These are phyloP conservation scores for Manis crassicaudata DNA, from an alignment of 2,797 vertebrate species.

Conservation along the genomic window DNA sequence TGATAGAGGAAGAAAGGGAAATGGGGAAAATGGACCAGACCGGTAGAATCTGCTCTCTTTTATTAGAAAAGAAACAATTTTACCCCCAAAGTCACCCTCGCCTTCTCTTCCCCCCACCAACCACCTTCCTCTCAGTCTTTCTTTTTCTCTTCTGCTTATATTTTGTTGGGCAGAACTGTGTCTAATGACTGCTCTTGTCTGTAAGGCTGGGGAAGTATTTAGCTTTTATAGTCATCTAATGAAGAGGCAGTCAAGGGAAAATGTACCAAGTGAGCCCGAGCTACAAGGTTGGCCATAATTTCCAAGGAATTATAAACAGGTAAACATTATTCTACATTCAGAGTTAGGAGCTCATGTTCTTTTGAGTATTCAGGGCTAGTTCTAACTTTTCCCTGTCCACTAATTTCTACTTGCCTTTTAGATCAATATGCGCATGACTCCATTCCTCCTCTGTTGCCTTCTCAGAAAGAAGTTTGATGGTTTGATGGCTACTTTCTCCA, in stretches of 20 bases:
- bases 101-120: fast-evolving
- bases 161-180: neutral
- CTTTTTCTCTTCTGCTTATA: neutral
- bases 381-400: neutral
- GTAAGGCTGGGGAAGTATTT: neutral
- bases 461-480: neutral
- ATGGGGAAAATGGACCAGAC: neutral
- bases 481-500: neutral
- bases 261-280: neutral
- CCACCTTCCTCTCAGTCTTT: neutral
- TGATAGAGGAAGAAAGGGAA: neutral
- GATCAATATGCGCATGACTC: neutral
- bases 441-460: neutral
- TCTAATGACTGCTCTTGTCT: neutral
- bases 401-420: neutral
- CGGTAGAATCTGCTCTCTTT: neutral
- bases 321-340: neutral
- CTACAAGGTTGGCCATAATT: neutral
- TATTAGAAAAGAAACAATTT: neutral
- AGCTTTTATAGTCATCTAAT: neutral
- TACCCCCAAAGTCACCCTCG: neutral
- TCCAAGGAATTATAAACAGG: neutral
- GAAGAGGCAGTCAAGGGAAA: neutral
- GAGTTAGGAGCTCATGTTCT: neutral
- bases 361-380: neutral